Evolutionary conservation across 2,797 vertebrate species (phyloP).

Genomic region (Xyrichtys novacula): DNA sequence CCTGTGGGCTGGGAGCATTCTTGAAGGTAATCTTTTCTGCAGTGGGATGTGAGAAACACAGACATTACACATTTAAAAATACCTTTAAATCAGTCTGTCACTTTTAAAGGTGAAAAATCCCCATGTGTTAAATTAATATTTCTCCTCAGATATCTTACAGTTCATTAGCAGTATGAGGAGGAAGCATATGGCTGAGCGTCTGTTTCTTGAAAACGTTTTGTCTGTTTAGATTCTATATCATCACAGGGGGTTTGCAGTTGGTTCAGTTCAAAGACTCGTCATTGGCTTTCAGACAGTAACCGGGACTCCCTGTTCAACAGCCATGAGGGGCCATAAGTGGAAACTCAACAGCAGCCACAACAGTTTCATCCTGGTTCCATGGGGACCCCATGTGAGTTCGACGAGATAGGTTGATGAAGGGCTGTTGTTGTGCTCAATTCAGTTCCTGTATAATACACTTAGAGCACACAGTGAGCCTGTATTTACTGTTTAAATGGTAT

Average conservation of each 20-base stretch:
- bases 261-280: neutral
- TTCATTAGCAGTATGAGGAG: conserved; percentile 13
- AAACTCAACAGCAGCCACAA: neutral
- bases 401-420: neutral
- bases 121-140: neutral
- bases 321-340: neutral
- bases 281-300: neutral
- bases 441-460: neutral
- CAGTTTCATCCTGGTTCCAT: neutral
- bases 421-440: neutral
- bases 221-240: conserved; percentile 2
- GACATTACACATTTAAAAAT: neutral
- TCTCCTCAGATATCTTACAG: conserved; percentile 7
- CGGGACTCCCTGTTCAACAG: neutral
- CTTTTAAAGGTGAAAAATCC: neutral
- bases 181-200: conserved; percentile 24
- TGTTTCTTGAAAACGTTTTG: conserved; percentile 14
- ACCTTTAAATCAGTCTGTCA: neutral
- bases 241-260: conserved; percentile 11
- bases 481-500: neutral
- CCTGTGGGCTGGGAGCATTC: conserved; percentile 92
- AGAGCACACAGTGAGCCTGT: too few relatives aligned
- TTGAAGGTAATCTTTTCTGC: conserved; percentile 98
- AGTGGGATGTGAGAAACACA: conserved; percentile 27
- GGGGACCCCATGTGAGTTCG: neutral